Conservation (phyloP, 2,888 invertebrate genomes). For the Ophion ventricosus region DNA sequence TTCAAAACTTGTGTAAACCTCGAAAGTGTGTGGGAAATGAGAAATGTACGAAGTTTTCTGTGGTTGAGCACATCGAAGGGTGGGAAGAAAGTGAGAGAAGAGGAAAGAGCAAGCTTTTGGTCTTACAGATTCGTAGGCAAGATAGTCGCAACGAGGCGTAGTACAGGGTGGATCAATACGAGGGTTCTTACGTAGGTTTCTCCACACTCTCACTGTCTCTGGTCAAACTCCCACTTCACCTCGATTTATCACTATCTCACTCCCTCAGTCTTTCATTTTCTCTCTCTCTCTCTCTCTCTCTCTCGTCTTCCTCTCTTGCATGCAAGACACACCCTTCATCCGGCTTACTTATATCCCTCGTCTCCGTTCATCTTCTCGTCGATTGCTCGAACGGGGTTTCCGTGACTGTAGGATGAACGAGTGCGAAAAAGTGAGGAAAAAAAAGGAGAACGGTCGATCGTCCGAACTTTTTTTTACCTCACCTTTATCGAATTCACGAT, state of each 20-base stretch:
- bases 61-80: constrained; percentile 21
- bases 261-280: constrained; percentile 58
- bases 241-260: constrained; percentile 61
- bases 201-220: constrained; percentile 68
- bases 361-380: constrained; percentile 49
- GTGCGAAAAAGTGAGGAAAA: constrained; percentile 20
- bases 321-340: constrained; percentile 64
- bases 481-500: neutral
- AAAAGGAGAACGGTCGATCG: constrained; percentile 12
- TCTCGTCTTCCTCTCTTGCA: constrained; percentile 40
- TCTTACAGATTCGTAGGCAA: constrained; percentile 80
- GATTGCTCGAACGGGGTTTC: constrained; percentile 38
- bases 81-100: constrained; percentile 24
- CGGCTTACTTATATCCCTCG: constrained; percentile 49
- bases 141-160: constrained; percentile 80
- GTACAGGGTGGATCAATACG: constrained; percentile 80
- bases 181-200: constrained; percentile 80
- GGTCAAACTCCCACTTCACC: constrained; percentile 58
- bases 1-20: constrained; percentile 9
- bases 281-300: constrained; percentile 61
- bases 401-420: constrained; percentile 20
- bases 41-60: constrained; percentile 38
- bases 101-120: constrained; percentile 71
- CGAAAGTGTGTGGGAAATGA: constrained; percentile 36
- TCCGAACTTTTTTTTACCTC: constrained; percentile 4